Conservation (phyloP, 1,140 invertebrate genomes). For the Aphelenchoides besseyi region DNA sequence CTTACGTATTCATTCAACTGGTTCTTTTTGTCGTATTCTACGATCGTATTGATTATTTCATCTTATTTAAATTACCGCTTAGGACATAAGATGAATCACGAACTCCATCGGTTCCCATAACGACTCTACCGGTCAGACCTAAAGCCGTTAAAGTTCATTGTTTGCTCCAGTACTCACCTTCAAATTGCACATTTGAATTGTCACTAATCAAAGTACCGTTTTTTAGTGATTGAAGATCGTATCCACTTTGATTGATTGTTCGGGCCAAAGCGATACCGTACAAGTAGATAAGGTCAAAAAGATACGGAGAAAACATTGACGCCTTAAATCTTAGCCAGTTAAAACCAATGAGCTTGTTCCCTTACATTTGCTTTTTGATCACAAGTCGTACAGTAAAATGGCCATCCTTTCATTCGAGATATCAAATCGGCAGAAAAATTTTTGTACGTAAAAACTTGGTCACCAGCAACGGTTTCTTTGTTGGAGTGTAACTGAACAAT, state of each 20-base stretch:
- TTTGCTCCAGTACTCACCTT: slow-evolving; percentile 19
- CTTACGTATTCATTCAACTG: slow-evolving; percentile 2
- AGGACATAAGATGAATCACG: slow-evolving; percentile 30
- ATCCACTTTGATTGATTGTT: slow-evolving; percentile 33
- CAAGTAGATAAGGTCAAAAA: slow-evolving; percentile 37
- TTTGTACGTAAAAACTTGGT: slow-evolving; percentile 19
- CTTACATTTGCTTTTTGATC: slow-evolving; percentile 14
- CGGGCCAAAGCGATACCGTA: slow-evolving; percentile 33
- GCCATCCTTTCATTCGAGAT: slow-evolving; percentile 33
- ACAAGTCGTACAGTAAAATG: slow-evolving; percentile 42
- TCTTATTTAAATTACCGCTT: background rate
- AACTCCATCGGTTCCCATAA: slow-evolving; percentile 24
- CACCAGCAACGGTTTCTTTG: slow-evolving; percentile 20
- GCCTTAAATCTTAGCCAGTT: slow-evolving; percentile 25
- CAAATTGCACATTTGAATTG: slow-evolving; percentile 30
- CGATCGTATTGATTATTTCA: background rate
- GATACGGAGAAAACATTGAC: slow-evolving; percentile 38
- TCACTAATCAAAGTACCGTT: slow-evolving; percentile 36
- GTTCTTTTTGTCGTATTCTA: slow-evolving; percentile 15
- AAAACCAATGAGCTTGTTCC: slow-evolving; percentile 6
- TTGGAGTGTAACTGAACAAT: slow-evolving; percentile 19
- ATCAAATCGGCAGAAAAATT: slow-evolving; percentile 18
- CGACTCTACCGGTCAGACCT: slow-evolving; percentile 26
- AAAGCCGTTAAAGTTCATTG: background rate
- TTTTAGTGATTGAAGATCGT: slow-evolving; percentile 26